Conservation (phyloP, 2,113 vertebrate genomes). For the Microtus pennsylvanicus region DNA sequence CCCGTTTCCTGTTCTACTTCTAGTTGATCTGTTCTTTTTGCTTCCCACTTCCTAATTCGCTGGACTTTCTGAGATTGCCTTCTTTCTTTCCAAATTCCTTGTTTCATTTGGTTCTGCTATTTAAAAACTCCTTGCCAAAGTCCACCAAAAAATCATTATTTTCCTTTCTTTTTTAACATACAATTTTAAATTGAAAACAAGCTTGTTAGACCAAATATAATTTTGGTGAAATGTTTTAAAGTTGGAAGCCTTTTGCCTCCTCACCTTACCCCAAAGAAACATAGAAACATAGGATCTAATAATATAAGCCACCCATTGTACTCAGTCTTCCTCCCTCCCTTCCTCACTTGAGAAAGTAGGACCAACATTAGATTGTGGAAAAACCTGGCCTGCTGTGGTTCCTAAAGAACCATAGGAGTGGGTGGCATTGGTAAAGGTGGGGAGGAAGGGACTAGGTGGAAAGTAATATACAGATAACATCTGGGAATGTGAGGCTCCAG, state of each 20-base stretch:
- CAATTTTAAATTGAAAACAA: background rate
- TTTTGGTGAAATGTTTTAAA: conserved; percentile 14
- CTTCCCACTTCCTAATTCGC: background rate
- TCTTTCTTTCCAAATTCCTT: background rate
- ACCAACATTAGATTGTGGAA: background rate
- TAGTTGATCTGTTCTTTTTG: background rate
- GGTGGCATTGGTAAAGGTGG: background rate
- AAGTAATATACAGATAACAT: background rate
- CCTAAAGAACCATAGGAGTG: background rate
- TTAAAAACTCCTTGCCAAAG: background rate
- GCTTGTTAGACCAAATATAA: background rate
- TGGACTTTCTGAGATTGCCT: background rate
- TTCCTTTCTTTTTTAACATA: background rate
- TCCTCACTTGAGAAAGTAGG: background rate
- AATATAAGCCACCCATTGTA: background rate
- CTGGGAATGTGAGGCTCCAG: background rate
- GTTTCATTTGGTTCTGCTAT: background rate
- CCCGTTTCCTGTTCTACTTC: background rate
- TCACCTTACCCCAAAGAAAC: background rate
- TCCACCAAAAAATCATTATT: background rate
- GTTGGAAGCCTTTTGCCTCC: background rate
- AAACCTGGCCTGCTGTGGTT: background rate
- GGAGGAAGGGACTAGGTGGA: background rate
- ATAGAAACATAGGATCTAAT: background rate
- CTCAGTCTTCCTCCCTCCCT: background rate